These are phyloP conservation scores for Aleiodes sp. DNA, from an alignment of 1,140 invertebrate species.

Conservation along the genomic window DNA sequence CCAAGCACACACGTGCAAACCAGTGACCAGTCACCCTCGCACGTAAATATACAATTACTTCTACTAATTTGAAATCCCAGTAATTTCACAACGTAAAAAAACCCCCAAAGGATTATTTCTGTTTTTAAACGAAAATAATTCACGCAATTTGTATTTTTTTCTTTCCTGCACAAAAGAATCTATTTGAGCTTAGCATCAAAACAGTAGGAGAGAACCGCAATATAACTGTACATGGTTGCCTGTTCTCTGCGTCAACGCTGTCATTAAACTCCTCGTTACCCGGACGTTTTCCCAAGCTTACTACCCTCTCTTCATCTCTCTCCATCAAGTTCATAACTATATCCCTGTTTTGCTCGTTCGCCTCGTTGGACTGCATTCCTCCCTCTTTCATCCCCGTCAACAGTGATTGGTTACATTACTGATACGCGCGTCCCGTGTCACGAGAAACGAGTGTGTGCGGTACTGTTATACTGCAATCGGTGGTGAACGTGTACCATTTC, in stretches of 20 bases:
- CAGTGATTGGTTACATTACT: slow-evolving; percentile 59
- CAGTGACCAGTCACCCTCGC: slow-evolving; percentile 30
- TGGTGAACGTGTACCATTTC: slow-evolving; percentile 45
- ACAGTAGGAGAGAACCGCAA: slow-evolving; percentile 9
- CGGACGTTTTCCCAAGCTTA: slow-evolving; percentile 46
- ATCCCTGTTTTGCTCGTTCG: slow-evolving; percentile 17
- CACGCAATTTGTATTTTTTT: too few relatives aligned
- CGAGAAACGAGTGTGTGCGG: slow-evolving; percentile 24
- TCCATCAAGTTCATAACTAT: neutral
- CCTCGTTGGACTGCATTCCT: slow-evolving; percentile 4
- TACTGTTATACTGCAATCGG: slow-evolving; percentile 56
- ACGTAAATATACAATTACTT: slow-evolving; percentile 38
- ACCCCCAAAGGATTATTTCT: too few relatives aligned
- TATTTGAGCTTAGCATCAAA: slow-evolving; percentile 25
- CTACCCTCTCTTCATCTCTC: slow-evolving; percentile 22
- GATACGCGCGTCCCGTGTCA: slow-evolving; percentile 57
- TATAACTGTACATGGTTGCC: slow-evolving; percentile 32
- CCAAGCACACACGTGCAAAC: slow-evolving; percentile 41
- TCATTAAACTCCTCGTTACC: slow-evolving; percentile 60
- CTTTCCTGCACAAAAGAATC: neutral
- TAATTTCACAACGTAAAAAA: too few relatives aligned
- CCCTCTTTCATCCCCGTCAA: neutral
- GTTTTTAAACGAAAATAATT: too few relatives aligned
- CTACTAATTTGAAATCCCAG: slow-evolving; percentile 1
- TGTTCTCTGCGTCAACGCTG: slow-evolving; percentile 53